Evolutionary conservation across 2,113 vertebrate species (phyloP), one percentile per base, ranked within the genome.

Genomic region (Periophthalmodon schlosseri): DNA sequence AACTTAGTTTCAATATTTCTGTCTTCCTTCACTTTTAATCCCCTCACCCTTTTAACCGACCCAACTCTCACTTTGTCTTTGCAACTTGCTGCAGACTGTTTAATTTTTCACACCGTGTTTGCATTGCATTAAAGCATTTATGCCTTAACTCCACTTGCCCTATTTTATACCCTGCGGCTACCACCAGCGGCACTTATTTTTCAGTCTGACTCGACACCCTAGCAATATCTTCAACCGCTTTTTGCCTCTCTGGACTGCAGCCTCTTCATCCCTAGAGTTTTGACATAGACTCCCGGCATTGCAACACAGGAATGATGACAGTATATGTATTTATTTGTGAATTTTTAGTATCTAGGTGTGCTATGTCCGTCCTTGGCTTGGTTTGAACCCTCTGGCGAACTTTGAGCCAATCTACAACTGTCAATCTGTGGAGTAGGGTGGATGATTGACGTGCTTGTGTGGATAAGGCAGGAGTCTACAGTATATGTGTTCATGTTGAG

Each of bases 381-480:
- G 64, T 70, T 74, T 63, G 52, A 69, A 68, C 75, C 86, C 76
- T 83, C 56, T 87, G 81, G 84, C 77, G 54, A 70, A 72, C 52
- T 77, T 73, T 70, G 75, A 60, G 68, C 82, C 75, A 74, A 78
- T 88, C 75, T 87, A 75, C 39, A 20, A 56, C 60, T 76, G 80
- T 89, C 82, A 81, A 68, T 81, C 78, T 78, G 80, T 79, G 68
- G 33, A 84, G 72, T 81, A 44, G n/a, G 58, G 67, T 54, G 23
- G 80, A 52, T 86, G 83, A 88, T 79, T 86, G 81, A 77, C 81
- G 3, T 82, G 23, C 60, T 52, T 75, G 67, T 75, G 52, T 73
- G 58, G 66, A 46, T 72, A 61, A 71, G 73, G 39, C 50, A 47
- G 28, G 44, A 70, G 12, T 63, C 14, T 34, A 33, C 60, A 71